Percentiles rank a stretch among this genome's conserved stretches.
These are phyloP conservation scores for Sebastes variabilis DNA, from an alignment of 2,797 vertebrate genomes.

Conservation along the genomic window DNA sequence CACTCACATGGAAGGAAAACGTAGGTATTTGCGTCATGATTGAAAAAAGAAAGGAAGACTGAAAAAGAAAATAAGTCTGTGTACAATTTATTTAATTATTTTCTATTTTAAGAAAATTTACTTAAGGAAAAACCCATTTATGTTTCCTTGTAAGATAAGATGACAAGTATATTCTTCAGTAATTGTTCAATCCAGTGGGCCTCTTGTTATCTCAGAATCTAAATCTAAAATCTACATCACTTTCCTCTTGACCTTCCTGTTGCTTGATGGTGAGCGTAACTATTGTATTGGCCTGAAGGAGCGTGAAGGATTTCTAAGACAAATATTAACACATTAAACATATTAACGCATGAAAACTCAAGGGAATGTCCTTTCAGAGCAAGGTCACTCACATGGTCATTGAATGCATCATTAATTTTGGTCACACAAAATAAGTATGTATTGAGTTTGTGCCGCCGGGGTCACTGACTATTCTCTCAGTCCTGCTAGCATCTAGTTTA, in stretches of 20 bases:
- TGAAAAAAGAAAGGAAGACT: background rate
- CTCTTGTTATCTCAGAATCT: background rate
- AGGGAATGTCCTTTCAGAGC: slow-evolving; percentile 7
- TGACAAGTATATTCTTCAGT: background rate
- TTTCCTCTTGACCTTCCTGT: slow-evolving; percentile 28
- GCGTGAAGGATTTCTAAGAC: slow-evolving; percentile 27
- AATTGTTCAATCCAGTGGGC: background rate
- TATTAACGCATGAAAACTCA: slow-evolving; percentile 14
- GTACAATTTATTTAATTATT: background rate
- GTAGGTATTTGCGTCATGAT: background rate
- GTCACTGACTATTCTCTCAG: background rate
- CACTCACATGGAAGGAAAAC: background rate
- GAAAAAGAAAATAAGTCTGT: background rate
- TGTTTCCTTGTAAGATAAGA: background rate
- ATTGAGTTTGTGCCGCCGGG: background rate
- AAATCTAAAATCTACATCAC: slow-evolving; percentile 10
- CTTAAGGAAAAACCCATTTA: background rate
- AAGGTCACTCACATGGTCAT: slow-evolving; percentile 36
- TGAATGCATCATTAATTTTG: slow-evolving; percentile 42
- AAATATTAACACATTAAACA: slow-evolving; percentile 62
- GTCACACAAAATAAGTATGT: background rate
- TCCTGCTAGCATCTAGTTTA: background rate
- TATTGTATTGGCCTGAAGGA: background rate
- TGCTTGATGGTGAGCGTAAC: background rate
- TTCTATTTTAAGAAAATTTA: background rate